Evolutionary conservation across 2,888 invertebrate species (phyloP), one percentile per base, ranked within the genome.

Genomic region (Tetanocera ferruginea): DNA sequence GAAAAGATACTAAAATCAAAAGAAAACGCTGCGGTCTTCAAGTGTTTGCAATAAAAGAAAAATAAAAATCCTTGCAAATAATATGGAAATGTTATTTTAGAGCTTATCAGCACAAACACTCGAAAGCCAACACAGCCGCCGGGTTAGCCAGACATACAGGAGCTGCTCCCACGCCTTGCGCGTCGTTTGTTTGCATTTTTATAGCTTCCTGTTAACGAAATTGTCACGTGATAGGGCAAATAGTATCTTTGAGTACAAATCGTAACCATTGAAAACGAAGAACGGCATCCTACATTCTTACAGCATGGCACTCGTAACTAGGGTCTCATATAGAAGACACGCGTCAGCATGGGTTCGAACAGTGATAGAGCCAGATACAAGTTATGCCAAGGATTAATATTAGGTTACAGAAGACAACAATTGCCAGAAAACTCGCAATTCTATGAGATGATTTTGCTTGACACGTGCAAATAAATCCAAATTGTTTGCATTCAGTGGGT

Each of bases 121-220:
- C 25, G 51, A 37, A 49, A 43, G 17, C 25, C 52, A 49, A 23
- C n/a, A 64, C 49, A 19, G 69, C 49, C 14, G 8, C 52, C 23
- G 62, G 31, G 17, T 23, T 52, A 51, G 25, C 17, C n/a, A 64
- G 64, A 64, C 25, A 25, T 52, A 5, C 31, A 14, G 19, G 70
- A 55, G 19, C 3, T 28, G 60, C 60, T 57, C 14, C 17, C 43
- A 43, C 5, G 57, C 25, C 34, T 43, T 43, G 43, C 60, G 74
- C 49, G 62, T 73, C 84, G 85, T 88, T 86, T 87, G 86, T 86
- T 86, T 84, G 86, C 85, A 87, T 85, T 86, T 85, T 88, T 85
- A 86, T 86, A 84, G 86, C 87, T 86, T 86, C 85, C 85, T 86
- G 84, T 83, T 83, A 79, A 81, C 80, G 80, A 85, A 84, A 86